phyloP scores from a whole-genome alignment of 2,797 vertebrate genomes.

The Clarias platycephalus region DNA sequence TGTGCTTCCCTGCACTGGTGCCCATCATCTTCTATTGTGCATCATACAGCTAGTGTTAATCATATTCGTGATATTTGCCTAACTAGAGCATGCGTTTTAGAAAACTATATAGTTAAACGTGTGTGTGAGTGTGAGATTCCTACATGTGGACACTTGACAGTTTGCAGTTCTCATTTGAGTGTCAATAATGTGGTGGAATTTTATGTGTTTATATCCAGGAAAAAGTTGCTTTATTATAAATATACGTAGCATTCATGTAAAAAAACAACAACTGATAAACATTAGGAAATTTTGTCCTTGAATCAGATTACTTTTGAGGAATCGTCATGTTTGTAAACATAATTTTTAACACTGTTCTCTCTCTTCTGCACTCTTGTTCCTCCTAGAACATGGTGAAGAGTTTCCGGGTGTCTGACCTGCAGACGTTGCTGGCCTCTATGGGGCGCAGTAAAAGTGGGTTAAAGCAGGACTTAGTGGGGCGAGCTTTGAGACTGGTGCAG shows the following conservation, averaged over 20 bases:
- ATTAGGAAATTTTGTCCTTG: background rate
- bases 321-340: background rate
- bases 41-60: background rate
- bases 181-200: background rate
- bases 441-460: constrained; percentile 98
- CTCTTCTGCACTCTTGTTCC: constrained; percentile 21
- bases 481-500: constrained; percentile 92
- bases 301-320: background rate
- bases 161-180: background rate
- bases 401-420: constrained; percentile 98
- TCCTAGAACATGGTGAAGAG: constrained; percentile 98
- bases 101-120: background rate
- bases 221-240: background rate
- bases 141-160: background rate
- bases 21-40: background rate
- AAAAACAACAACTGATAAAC: background rate
- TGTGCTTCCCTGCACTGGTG: constrained; percentile 7
- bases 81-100: background rate
- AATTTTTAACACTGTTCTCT: background rate
- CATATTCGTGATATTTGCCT: background rate
- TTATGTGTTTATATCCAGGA: background rate
- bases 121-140: too few species aligned
- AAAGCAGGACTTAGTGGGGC: constrained; percentile 95
- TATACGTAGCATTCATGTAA: background rate
- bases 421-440: constrained; percentile 96